A percentile compares a stretch with the other conserved stretches of the same genome.
These are phyloP conservation scores for Drosophila picticornis DNA, from an alignment of 2,888 invertebrate genomes.

Conservation along the genomic window DNA sequence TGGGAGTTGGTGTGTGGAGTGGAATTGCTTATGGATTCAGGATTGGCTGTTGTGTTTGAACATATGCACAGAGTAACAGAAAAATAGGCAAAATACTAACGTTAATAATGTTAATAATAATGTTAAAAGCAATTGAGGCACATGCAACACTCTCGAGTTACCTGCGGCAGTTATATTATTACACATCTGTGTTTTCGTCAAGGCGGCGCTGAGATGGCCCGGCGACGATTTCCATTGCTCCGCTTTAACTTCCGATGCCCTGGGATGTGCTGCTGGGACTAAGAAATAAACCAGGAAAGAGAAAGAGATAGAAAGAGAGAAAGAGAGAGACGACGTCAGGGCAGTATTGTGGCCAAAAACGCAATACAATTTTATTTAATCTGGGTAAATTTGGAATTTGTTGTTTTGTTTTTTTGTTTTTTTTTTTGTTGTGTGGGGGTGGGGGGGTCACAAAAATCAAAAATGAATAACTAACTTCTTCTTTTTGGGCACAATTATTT, in stretches of 20 bases:
- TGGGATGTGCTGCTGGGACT: not conserved
- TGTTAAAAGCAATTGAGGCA: constrained; percentile 10
- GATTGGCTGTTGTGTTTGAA: constrained; percentile 71
- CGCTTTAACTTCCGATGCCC: constrained; percentile 13
- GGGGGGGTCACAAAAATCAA: not conserved
- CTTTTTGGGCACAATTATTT: constrained; percentile 42
- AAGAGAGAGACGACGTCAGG: constrained; percentile 56
- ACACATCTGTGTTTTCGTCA: constrained; percentile 45
- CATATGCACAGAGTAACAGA: constrained; percentile 80
- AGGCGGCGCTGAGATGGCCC: constrained; percentile 61
- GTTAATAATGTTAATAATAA: constrained; percentile 65
- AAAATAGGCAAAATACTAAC: constrained; percentile 80
- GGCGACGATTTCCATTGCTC: constrained; percentile 58
- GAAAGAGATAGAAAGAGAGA: constrained; percentile 41
- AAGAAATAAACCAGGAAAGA: constrained; percentile 39
- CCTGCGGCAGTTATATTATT: constrained; percentile 71
- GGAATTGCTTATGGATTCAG: constrained; percentile 32
- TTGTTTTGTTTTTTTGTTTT: not conserved
- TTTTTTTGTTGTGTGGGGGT: no score
- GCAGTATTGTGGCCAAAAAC: constrained; percentile 52
- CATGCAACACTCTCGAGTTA: constrained; percentile 42
- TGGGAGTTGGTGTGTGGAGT: constrained; percentile 11
- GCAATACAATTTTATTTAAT: constrained; percentile 18
- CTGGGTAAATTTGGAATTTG: constrained; percentile 43
- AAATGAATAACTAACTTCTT: constrained; percentile 25